Evolutionary conservation across 2,888 invertebrate species (phyloP).

Genomic region (Zeuzera pyrina): DNA sequence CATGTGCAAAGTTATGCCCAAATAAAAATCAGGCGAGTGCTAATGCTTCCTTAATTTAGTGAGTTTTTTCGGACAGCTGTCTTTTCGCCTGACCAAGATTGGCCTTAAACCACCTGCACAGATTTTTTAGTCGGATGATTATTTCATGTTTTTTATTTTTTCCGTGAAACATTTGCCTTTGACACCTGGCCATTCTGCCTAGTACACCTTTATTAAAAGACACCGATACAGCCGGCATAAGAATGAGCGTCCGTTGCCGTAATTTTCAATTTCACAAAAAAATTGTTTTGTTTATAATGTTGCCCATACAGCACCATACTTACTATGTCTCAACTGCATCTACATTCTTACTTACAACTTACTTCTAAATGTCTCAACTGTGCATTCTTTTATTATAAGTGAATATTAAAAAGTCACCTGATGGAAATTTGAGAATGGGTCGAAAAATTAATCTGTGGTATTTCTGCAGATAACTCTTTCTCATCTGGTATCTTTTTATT

Average conservation of each 20-base stretch:
- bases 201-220: slow-evolving; percentile 37
- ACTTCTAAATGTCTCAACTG: too few species aligned
- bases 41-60: slow-evolving; percentile 3
- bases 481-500: too few species aligned
- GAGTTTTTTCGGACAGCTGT: slow-evolving; percentile 52
- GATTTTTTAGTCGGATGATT: slow-evolving; percentile 66
- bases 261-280: too few species aligned
- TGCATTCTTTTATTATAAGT: too few species aligned
- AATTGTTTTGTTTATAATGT: too few species aligned
- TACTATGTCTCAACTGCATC: too few species aligned
- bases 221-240: slow-evolving; percentile 39
- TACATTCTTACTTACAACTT: too few species aligned
- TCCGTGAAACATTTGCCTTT: slow-evolving; percentile 37
- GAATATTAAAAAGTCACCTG: too few species aligned
- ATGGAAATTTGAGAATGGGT: too few species aligned
- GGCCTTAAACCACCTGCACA: slow-evolving; percentile 55
- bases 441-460: too few species aligned
- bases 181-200: slow-evolving; percentile 59
- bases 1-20: slow-evolving; percentile 8
- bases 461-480: too few species aligned
- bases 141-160: slow-evolving; percentile 47
- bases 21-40: slow-evolving; percentile 9
- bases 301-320: too few species aligned
- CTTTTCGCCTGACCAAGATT: slow-evolving; percentile 51
- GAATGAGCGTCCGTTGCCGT: slow-evolving; percentile 16